Conservation (phyloP, 2,888 invertebrate species). For the Cecidostiba fungosa region DNA sequence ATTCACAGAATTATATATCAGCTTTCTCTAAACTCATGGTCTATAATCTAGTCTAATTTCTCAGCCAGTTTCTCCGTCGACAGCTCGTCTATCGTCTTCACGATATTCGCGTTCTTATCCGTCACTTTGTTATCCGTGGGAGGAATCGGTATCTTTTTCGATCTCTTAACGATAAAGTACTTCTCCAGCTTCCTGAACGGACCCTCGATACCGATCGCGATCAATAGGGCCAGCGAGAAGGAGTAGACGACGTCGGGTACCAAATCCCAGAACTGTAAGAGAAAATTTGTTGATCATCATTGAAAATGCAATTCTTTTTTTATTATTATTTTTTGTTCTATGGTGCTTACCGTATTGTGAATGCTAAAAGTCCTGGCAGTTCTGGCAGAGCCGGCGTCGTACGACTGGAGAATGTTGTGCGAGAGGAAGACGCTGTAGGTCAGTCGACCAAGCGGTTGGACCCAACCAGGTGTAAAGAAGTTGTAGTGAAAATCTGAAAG, state of each 20-base stretch:
- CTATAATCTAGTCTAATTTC: not conserved
- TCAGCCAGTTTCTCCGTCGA: not conserved
- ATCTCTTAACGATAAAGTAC: slow-evolving; percentile 66
- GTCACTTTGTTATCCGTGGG: not conserved
- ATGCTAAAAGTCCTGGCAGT: slow-evolving; percentile 67
- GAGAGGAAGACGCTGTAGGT: slow-evolving; percentile 71
- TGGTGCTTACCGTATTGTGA: slow-evolving; percentile 66
- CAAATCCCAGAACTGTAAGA: slow-evolving; percentile 69
- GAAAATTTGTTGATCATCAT: not conserved
- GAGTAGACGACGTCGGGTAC: slow-evolving; percentile 67
- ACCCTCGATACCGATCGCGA: slow-evolving; percentile 70
- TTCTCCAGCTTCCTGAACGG: slow-evolving; percentile 73
- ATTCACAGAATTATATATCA: not conserved
- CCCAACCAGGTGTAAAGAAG: slow-evolving; percentile 70
- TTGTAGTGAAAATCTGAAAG: slow-evolving; percentile 70
- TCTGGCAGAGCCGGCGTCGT: slow-evolving; percentile 68
- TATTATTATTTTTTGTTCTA: slow-evolving; percentile 16
- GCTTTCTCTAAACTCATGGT: not conserved
- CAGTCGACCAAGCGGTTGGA: slow-evolving; percentile 71
- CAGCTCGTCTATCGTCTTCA: not conserved
- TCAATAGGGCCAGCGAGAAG: slow-evolving; percentile 67
- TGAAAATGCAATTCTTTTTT: not conserved
- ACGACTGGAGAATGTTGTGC: slow-evolving; percentile 70
- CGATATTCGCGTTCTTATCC: not conserved
- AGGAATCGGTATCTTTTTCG: not conserved